Evolutionary conservation across 2,888 invertebrate genomes (phyloP).

Genomic region (Rhagonycha lutea): DNA sequence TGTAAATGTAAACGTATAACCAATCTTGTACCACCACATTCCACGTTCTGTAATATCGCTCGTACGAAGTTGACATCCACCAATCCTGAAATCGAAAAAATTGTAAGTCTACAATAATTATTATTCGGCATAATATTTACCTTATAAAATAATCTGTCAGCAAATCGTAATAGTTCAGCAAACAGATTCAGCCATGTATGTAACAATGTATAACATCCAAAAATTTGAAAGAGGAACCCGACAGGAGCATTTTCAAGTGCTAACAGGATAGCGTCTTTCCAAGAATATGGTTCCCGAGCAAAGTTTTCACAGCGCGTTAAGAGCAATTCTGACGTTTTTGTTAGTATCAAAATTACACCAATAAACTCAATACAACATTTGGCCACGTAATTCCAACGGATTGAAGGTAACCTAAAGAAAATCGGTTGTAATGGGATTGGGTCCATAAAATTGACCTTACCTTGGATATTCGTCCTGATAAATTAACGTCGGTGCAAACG

Average conservation of each 20-base stretch:
- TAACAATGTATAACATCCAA: slow-evolving; percentile 78
- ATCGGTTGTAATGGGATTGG: neutral
- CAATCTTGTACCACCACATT: slow-evolving; percentile 94
- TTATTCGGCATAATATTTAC: slow-evolving; percentile 45
- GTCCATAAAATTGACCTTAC: slow-evolving; percentile 64
- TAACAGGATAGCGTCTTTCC: slow-evolving; percentile 60
- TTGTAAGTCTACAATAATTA: neutral
- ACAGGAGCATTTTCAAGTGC: slow-evolving; percentile 77
- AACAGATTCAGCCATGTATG: slow-evolving; percentile 92
- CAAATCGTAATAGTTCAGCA: slow-evolving; percentile 86
- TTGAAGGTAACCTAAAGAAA: slow-evolving; percentile 43
- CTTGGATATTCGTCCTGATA: slow-evolving; percentile 86
- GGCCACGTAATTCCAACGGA: slow-evolving; percentile 75
- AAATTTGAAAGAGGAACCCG: slow-evolving; percentile 62
- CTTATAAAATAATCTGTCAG: slow-evolving; percentile 82
- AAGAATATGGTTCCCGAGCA: slow-evolving; percentile 57
- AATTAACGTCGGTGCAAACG: slow-evolving; percentile 86
- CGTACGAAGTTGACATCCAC: slow-evolving; percentile 90
- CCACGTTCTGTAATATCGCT: slow-evolving; percentile 87
- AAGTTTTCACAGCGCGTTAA: slow-evolving; percentile 70
- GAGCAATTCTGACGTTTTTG: slow-evolving; percentile 80
- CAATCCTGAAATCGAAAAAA: slow-evolving; percentile 69
- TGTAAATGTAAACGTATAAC: slow-evolving; percentile 88
- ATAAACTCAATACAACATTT: slow-evolving; percentile 75
- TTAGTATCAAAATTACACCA: slow-evolving; percentile 74